Evolutionary conservation across 2,888 invertebrate species (phyloP).

Genomic region (Protodeltote pygarga): DNA sequence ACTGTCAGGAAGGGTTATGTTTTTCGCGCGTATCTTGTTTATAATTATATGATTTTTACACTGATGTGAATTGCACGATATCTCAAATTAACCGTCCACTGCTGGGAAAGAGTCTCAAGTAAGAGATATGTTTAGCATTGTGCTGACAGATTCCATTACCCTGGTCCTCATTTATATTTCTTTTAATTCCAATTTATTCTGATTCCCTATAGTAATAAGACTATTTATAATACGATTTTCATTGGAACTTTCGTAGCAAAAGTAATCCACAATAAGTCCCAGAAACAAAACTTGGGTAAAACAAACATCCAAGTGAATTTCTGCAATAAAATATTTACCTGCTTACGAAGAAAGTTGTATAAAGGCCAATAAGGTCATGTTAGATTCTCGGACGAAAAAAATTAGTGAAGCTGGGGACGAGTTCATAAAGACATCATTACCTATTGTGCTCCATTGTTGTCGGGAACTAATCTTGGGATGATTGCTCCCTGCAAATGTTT

Average conservation of each 20-base stretch:
- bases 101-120: too few relatives aligned
- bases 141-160: too few relatives aligned
- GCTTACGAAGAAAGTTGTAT: slow-evolving; percentile 16
- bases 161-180: too few relatives aligned
- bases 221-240: slow-evolving; percentile 1
- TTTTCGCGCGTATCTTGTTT: too few relatives aligned
- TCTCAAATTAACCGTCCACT: too few relatives aligned
- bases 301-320: slow-evolving; percentile 3
- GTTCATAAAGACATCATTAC: slow-evolving; percentile 8
- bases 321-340: slow-evolving; percentile 8
- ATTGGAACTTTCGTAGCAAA: not conserved
- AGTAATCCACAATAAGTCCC: not conserved
- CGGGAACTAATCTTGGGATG: slow-evolving; percentile 12
- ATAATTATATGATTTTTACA: too few relatives aligned
- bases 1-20: too few relatives aligned
- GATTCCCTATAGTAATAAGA: not conserved
- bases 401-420: not conserved
- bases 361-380: slow-evolving; percentile 17
- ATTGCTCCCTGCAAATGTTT: slow-evolving; percentile 1
- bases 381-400: slow-evolving; percentile 4
- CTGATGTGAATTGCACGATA: too few relatives aligned
- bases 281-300: slow-evolving; percentile 5
- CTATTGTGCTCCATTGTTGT: slow-evolving; percentile 20
- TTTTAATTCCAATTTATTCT: too few relatives aligned
- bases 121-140: too few relatives aligned